phyloP scores from a whole-genome alignment of 2,797 vertebrate genomes.

The Clarias laeviceps region DNA sequence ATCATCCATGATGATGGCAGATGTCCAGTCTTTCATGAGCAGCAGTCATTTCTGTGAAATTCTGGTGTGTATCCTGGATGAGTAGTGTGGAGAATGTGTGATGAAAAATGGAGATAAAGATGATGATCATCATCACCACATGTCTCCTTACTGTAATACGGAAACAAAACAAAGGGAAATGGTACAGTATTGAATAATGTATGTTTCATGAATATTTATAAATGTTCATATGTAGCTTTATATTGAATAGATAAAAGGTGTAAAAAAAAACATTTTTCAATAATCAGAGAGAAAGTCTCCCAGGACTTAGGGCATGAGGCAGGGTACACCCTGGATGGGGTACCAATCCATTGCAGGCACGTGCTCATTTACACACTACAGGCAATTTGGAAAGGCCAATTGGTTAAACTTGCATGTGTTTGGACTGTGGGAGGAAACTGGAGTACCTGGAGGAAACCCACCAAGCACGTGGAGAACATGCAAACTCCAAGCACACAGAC shows the following conservation, averaged over 20 bases:
- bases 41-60: slow-evolving; percentile 28
- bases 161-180: neutral
- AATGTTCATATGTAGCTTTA: too few species aligned
- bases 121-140: neutral
- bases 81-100: slow-evolving; percentile 7
- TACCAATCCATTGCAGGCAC: too few species aligned
- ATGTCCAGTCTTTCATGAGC: slow-evolving; percentile 21
- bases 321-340: too few species aligned
- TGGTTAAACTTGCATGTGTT: too few species aligned
- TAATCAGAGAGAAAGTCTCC: neutral
- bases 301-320: too few species aligned
- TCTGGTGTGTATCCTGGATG: slow-evolving; percentile 11
- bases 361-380: too few species aligned
- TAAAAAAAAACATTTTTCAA: neutral
- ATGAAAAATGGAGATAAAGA: slow-evolving; percentile 32
- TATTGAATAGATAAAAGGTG: neutral
- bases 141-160: slow-evolving; percentile 27
- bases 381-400: too few species aligned
- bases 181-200: neutral
- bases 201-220: neutral
- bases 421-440: too few species aligned
- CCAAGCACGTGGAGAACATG: too few species aligned
- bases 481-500: too few species aligned
- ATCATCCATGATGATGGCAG: neutral
- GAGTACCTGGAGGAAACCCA: too few species aligned